Conservation (phyloP, 2,113 vertebrate genomes). For the Coryphaenoides rupestris region DNA sequence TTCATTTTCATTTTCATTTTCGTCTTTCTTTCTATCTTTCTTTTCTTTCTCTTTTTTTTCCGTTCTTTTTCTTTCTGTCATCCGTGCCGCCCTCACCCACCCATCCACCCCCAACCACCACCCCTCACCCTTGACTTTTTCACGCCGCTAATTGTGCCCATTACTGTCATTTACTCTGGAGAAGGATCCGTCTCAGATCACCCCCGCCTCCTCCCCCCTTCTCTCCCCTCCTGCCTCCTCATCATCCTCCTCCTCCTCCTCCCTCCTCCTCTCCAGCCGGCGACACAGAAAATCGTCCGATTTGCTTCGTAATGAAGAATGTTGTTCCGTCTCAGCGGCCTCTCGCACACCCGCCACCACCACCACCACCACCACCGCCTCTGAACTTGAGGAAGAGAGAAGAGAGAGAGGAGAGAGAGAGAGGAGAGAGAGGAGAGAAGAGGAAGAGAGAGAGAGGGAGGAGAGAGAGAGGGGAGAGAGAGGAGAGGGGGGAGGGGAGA, state of each 20-base stretch:
- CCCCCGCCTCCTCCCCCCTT: constrained; percentile 11
- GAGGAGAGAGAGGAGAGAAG: constrained; percentile 7
- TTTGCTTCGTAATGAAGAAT: constrained; percentile 79
- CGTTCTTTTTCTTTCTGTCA: constrained; percentile 38
- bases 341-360: constrained; percentile 24
- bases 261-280: constrained; percentile 42
- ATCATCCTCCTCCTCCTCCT: neutral
- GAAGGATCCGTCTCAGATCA: constrained; percentile 61
- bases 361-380: constrained; percentile 27
- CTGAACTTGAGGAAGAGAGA: constrained; percentile 29
- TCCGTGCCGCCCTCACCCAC: too few species aligned
- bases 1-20: constrained; percentile 68
- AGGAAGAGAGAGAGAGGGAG: constrained; percentile 40
- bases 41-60: constrained; percentile 72
- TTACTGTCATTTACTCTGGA: constrained; percentile 79
- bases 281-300: constrained; percentile 65
- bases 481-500: constrained; percentile 32
- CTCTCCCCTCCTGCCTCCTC: neutral
- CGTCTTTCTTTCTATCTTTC: constrained; percentile 47
- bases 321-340: constrained; percentile 72
- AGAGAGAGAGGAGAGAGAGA: constrained; percentile 7
- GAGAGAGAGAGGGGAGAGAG: constrained; percentile 41
- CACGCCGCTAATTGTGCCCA: constrained; percentile 74
- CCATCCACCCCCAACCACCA: too few species aligned
- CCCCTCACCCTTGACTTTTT: too few species aligned